phyloP scores from a whole-genome alignment of 2,797 vertebrate genomes.

The Halcyon leucocephala region DNA sequence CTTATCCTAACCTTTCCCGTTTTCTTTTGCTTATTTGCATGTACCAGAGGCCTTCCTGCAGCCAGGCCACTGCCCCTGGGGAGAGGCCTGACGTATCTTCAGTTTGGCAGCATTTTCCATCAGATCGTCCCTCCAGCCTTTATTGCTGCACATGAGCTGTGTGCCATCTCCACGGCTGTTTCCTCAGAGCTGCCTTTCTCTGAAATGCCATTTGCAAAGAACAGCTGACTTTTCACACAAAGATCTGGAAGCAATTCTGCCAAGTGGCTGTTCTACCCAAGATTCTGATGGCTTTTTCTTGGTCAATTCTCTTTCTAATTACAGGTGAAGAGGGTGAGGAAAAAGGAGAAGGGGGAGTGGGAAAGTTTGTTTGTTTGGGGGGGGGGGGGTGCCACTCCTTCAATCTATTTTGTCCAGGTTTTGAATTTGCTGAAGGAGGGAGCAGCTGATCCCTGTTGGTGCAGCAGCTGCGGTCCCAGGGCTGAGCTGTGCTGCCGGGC shows the following conservation, averaged over 20 bases:
- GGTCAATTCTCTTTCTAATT: not conserved
- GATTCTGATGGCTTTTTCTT: not conserved
- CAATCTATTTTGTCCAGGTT: not conserved
- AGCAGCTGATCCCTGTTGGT: not conserved
- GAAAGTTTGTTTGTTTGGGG: not conserved
- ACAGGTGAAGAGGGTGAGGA: not conserved
- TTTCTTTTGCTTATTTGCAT: not conserved
- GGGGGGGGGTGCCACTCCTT: fast-evolving
- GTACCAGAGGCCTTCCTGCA: not conserved
- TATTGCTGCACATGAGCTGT: not conserved
- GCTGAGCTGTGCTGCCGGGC: not conserved
- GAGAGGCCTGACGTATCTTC: not conserved
- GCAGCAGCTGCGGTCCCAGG: fast-evolving
- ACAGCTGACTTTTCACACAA: fast-evolving
- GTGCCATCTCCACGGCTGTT: not conserved
- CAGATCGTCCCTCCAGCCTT: not conserved
- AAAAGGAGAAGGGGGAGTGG: not conserved
- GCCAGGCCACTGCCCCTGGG: not conserved
- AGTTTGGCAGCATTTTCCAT: not conserved
- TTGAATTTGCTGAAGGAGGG: no score
- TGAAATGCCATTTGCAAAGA: not conserved
- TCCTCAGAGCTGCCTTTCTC: not conserved
- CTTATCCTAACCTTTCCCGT: constrained; percentile 9
- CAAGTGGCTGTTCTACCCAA: not conserved
- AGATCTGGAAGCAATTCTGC: not conserved